Base-by-base conservation (phyloP, 2,113 vertebrate genomes). In the Odontesthes bonariensis region DNA sequence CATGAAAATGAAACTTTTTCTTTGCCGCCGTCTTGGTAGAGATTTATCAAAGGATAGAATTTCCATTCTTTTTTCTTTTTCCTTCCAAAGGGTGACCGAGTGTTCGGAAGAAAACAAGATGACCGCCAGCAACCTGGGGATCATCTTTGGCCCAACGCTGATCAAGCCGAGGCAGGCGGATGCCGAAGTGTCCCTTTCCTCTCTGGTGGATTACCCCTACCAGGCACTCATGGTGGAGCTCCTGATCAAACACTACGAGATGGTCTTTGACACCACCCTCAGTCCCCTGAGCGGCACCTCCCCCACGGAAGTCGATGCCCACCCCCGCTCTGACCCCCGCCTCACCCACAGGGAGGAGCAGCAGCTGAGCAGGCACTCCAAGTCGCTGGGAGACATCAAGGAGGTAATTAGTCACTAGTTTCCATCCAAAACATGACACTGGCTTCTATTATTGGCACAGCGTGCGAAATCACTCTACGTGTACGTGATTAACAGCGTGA, bases 121-220 rank as follows among this genome's bases (percentile, higher is more conserved):
- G 98, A 97, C 96, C 0, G 96, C 98, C 79, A 97, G 96, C 84
- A 99, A 99, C 79, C 93, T 99, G 65, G 98, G 97, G 0, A 97
- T 99, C 74, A 98, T 99, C 92, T 99, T 99, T 56, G 98, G 98
- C 13, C 98, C 98, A 7, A 99, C 96, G 6, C 94, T 99, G 49
- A 95, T 99, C 82, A 97, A 97, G 71, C 97, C 97, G 0, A 94
- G 96, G 73, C 96, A 97, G 86, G 94, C 95, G 0, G 94, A 98
- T 38, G 96, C 97, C 0, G 96, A 97, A 0, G 94, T 98, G 44
- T 98, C 97, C 33, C 94, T 98, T 22, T 99, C 97, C 0, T 98
- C 98, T 0, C 94, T 99, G 83, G 96, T 96, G 86, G 98, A 99
- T 84, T 99, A 99, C 85, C 97, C 98, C 4, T 95, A 96, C 62